Evolutionary conservation across 2,797 vertebrate genomes (phyloP).

Genomic region (Adelosebastes latens): DNA sequence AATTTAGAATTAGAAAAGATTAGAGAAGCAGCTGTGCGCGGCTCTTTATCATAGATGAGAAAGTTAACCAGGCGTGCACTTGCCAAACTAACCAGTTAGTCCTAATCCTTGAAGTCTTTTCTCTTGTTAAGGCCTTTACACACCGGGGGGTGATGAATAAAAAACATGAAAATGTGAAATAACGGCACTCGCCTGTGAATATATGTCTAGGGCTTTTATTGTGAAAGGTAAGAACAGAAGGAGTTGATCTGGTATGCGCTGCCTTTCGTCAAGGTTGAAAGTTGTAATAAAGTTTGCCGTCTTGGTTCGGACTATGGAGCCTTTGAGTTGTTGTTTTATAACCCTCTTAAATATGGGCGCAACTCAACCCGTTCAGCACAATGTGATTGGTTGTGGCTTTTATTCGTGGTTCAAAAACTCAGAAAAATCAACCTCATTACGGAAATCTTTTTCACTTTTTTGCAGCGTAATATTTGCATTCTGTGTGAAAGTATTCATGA

Average conservation of each 20-base stretch:
- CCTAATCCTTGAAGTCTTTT: not conserved
- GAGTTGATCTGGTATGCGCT: not conserved
- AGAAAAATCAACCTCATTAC: not conserved
- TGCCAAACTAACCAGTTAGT: not conserved
- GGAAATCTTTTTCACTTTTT: too few relatives aligned
- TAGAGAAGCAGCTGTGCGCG: not conserved
- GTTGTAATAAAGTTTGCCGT: fast-evolving
- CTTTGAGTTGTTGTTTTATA: not conserved
- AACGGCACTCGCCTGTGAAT: not conserved
- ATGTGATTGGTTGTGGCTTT: not conserved
- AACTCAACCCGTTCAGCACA: not conserved
- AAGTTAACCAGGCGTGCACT: not conserved
- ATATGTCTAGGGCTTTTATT: not conserved
- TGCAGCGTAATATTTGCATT: too few relatives aligned
- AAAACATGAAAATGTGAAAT: too few relatives aligned
- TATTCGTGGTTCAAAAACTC: fast-evolving
- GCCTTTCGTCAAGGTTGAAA: not conserved
- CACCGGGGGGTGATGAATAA: not conserved
- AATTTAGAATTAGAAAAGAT: not conserved
- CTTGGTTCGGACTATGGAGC: too few relatives aligned
- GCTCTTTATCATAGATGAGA: not conserved
- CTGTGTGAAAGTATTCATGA: too few relatives aligned
- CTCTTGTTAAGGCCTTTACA: not conserved
- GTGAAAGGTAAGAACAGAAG: not conserved
- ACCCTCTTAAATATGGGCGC: not conserved